Evolutionary conservation across 2,888 invertebrate species (phyloP), one percentile per base, ranked within the genome.

Genomic region (Cosmia pyralina): DNA sequence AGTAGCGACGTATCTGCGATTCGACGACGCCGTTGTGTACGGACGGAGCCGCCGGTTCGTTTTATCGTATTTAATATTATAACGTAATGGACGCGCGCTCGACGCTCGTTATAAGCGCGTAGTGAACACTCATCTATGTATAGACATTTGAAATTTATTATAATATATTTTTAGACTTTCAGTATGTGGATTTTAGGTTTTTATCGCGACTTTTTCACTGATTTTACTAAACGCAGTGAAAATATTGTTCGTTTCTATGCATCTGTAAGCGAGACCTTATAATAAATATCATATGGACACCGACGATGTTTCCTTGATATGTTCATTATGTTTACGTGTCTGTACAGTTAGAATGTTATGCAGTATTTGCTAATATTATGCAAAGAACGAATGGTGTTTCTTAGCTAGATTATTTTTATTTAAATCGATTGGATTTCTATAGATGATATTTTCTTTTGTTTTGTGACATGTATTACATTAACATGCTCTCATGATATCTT

Each of bases 131-230:
- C 94, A 94, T 94, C 92, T 94, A 94, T 95, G 95, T 95, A 95
- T 95, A 95, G 96, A 96, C 95, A 93, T 95, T 95, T 94, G 93
- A 95, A 95, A 95, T 95, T 94, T 95, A 94, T 94, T 95, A 95
- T 95, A 94, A 95, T 95, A 95, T 96, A 95, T 95, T 95, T 95
- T 95, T 95, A 95, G 95, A 95, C 91, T 94, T 95, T 95, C 95
- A 93, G 93, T 95, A 95, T 93, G 95, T 95, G 94, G 90, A 94
- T 91, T 95, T 95, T 95, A 95, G 92, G 94, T 95, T 95, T 94
- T 93, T 93, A 93, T 93, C 91, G 94, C 95, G 92, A 95, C 90
- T 94, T 95, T 94, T 95, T 95, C 95, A 95, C 94, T 92, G 91
- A 91, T 93, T 93, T 93, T 92, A 93, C 91, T 92, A 92, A 93